These are phyloP conservation scores for Palythoa grandis DNA, from an alignment of 92 coral and sea anemone genomes.

Conservation along the genomic window DNA sequence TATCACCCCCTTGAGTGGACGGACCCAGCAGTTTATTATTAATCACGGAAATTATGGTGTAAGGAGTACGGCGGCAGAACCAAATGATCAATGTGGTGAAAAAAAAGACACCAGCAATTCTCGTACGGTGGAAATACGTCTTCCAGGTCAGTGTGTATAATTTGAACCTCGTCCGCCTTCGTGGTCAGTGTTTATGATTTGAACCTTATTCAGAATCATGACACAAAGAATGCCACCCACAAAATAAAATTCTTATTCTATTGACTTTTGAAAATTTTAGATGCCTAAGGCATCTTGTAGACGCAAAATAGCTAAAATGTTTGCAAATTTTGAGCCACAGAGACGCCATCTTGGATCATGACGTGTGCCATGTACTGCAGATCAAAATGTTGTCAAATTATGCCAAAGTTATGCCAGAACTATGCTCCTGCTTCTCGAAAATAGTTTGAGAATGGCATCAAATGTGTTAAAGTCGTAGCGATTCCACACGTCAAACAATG, in stretches of 20 bases:
- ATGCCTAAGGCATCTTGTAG: too few species aligned
- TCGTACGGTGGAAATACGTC: conserved; percentile 9
- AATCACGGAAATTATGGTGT: conserved; percentile 26
- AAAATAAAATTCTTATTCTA: too few species aligned
- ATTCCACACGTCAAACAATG: too few species aligned
- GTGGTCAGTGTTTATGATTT: background rate
- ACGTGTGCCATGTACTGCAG: too few species aligned
- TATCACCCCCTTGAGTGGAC: conserved; percentile 31
- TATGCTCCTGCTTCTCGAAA: background rate
- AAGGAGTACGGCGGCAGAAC: background rate
- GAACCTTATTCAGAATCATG: background rate
- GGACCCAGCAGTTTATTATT: conserved; percentile 33
- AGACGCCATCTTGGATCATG: too few species aligned
- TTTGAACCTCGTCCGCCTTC: background rate
- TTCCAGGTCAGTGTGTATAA: conserved; percentile 17
- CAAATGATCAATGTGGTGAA: background rate
- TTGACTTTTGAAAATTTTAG: too few species aligned
- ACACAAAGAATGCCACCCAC: too few species aligned
- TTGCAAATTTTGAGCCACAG: too few species aligned
- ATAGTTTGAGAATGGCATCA: background rate
- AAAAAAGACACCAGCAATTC: background rate
- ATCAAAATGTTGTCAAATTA: too few species aligned
- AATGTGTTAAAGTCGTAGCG: background rate
- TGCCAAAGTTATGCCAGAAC: too few species aligned
- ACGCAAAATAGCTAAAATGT: too few species aligned